A percentile compares a stretch with the other conserved stretches of the same genome.
phyloP scores from a whole-genome alignment of 2,113 vertebrate species.

The Poeciliopsis occidentalis region DNA sequence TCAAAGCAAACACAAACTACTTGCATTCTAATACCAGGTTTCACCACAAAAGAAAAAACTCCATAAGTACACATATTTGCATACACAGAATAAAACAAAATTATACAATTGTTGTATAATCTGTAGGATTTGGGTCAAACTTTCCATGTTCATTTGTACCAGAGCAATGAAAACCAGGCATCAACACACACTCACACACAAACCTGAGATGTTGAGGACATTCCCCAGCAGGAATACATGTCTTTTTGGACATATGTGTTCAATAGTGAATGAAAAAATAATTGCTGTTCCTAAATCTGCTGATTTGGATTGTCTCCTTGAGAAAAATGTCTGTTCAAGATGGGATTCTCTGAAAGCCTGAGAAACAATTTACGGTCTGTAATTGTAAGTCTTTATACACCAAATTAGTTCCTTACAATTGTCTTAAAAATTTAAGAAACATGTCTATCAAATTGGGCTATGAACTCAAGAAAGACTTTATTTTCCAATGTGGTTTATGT shows the following conservation, averaged over 20 bases:
- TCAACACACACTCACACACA: not conserved
- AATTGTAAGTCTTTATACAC: constrained; percentile 45
- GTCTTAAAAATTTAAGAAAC: no score
- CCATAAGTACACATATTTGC: no score
- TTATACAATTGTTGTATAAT: no score
- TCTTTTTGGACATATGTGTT: not conserved
- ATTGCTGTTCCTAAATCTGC: constrained; percentile 15
- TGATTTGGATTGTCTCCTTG: constrained; percentile 20
- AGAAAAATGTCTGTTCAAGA: not conserved
- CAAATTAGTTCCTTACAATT: constrained; percentile 26
- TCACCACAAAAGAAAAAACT: constrained; percentile 7
- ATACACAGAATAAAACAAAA: no score
- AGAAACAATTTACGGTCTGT: constrained; percentile 13
- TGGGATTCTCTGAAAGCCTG: not conserved
- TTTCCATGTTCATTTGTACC: no score
- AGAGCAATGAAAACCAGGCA: no score
- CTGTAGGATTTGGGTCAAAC: no score
- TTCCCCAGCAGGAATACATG: no score
- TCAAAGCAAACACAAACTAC: constrained; percentile 38
- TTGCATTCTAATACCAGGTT: constrained; percentile 12
- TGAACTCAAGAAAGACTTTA: no score
- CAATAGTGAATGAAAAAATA: constrained; percentile 12
- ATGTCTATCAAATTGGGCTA: no score
- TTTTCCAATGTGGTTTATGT: no score
- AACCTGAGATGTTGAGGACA: not conserved